Conservation (phyloP, 2,888 invertebrate genomes). For the Linhomoeus sp. region DNA sequence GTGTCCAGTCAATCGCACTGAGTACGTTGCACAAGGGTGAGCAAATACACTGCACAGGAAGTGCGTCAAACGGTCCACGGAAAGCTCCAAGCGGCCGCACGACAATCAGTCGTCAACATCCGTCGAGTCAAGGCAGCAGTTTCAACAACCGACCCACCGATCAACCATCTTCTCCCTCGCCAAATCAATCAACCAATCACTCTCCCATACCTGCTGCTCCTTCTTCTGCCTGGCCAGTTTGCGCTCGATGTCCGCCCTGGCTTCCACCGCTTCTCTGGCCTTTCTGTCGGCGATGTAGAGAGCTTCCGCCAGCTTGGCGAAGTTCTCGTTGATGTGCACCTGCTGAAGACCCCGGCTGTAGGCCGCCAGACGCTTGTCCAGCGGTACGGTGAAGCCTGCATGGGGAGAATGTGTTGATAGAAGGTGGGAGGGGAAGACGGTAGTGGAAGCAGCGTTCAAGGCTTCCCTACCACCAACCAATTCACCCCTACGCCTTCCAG, state of each 20-base stretch:
- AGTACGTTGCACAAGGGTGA: no score
- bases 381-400: constrained; percentile 76
- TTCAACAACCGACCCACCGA: no score
- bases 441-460: no score
- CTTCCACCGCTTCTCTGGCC: constrained; percentile 90
- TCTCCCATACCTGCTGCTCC: constrained; percentile 38
- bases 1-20: no score
- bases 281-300: constrained; percentile 91
- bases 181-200: background rate
- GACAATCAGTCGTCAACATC: no score
- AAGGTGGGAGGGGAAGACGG: no score
- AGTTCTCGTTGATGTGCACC: constrained; percentile 95
- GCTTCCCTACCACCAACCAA: no score
- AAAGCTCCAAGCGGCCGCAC: no score
- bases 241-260: constrained; percentile 80
- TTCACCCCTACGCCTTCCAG: no score
- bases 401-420: constrained; percentile 6
- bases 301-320: constrained; percentile 90
- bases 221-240: constrained; percentile 92
- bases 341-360: constrained; percentile 84
- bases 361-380: constrained; percentile 91
- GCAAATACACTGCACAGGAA: no score
- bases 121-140: no score
- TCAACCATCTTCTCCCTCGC: constrained; percentile 13
- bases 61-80: no score